phyloP scores from a whole-genome alignment of 2,113 vertebrate species.

The Macrotus californicus region DNA sequence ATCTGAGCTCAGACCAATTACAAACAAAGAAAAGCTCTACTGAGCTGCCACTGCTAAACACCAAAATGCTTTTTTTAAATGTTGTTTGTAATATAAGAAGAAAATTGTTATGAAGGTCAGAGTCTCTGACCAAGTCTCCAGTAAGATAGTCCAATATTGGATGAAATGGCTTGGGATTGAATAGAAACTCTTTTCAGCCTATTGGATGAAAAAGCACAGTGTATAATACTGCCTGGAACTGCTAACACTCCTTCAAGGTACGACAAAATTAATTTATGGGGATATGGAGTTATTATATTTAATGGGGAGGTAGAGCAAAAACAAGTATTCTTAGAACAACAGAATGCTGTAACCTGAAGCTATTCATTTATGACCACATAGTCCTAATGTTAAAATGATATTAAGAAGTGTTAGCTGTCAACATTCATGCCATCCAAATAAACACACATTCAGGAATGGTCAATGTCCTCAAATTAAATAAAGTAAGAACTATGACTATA shows the following conservation, averaged over 20 bases:
- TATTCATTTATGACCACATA: neutral
- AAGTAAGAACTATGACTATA: neutral
- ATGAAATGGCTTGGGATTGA: neutral
- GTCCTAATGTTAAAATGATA: neutral
- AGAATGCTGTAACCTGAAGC: neutral
- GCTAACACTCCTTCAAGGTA: neutral
- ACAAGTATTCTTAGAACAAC: neutral
- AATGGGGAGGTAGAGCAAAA: neutral
- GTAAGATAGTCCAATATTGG: neutral
- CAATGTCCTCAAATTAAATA: neutral
- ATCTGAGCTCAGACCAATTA: neutral
- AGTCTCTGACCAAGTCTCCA: neutral
- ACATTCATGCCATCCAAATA: neutral
- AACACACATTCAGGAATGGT: neutral
- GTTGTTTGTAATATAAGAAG: neutral
- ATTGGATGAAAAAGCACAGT: neutral
- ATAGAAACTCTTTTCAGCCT: neutral
- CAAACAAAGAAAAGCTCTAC: neutral
- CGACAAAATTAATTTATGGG: neutral
- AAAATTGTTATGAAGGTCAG: neutral
- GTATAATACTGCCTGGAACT: neutral
- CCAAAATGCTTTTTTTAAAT: neutral
- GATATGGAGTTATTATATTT: neutral
- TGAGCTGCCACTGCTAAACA: no score
- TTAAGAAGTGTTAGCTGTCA: neutral